These are phyloP conservation scores for Ceratoteleas bidentatus DNA, from an alignment of 1,140 invertebrate species.

Conservation along the genomic window DNA sequence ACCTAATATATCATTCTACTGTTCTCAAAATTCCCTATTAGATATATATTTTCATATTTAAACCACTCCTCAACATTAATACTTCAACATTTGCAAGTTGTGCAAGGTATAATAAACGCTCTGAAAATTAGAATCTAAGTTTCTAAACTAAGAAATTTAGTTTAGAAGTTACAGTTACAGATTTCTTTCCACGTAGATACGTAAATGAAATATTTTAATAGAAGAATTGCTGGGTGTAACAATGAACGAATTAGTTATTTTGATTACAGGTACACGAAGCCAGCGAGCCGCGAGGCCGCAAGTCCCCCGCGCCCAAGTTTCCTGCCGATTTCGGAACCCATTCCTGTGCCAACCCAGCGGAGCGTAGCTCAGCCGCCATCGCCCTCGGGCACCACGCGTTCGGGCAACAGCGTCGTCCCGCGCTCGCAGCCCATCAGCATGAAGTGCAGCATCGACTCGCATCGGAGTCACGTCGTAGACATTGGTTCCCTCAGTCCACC, in stretches of 20 bases:
- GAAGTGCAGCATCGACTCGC: constrained; percentile 85
- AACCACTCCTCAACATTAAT: too few relatives aligned
- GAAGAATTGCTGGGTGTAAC: neutral
- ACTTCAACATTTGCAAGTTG: too few relatives aligned
- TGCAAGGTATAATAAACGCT: too few relatives aligned
- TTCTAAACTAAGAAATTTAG: too few relatives aligned
- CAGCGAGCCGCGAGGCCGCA: constrained; percentile 75
- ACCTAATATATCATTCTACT: too few relatives aligned
- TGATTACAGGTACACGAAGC: constrained; percentile 71
- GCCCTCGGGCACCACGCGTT: constrained; percentile 70
- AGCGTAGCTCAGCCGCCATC: constrained; percentile 80
- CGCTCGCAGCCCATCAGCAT: constrained; percentile 92
- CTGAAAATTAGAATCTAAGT: too few relatives aligned
- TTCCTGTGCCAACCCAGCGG: constrained; percentile 89
- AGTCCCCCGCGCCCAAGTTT: constrained; percentile 87
- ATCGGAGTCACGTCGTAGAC: constrained; percentile 85
- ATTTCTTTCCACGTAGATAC: too few relatives aligned
- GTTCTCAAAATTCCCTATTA: too few relatives aligned
- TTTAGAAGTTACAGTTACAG: too few relatives aligned
- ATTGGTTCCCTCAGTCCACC: constrained; percentile 95
- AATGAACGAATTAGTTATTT: constrained; percentile 1
- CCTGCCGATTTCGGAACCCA: constrained; percentile 87
- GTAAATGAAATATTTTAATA: neutral
- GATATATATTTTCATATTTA: too few relatives aligned
- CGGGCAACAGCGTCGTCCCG: constrained; percentile 83